Percentiles rank a stretch among this genome's conserved stretches.
phyloP scores from a whole-genome alignment of 2,113 vertebrate species.

The Pedionomus torquatus region DNA sequence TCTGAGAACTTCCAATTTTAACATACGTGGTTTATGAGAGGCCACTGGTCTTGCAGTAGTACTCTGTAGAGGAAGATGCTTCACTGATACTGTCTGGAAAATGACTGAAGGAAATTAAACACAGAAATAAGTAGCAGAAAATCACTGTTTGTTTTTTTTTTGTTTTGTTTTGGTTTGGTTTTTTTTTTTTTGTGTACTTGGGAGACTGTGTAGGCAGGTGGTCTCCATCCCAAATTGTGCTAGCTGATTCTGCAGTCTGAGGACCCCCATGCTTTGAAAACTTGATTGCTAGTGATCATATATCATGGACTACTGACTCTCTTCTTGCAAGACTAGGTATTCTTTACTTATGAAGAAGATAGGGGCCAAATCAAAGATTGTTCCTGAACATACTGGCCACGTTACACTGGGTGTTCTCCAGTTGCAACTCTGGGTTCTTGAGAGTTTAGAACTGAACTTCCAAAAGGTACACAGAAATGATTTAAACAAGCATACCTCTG shows the following conservation, averaged over 20 bases:
- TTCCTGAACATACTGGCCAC: not conserved
- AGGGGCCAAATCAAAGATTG: not conserved
- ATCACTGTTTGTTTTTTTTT: not conserved
- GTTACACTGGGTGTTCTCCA: not conserved
- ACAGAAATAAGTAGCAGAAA: not conserved
- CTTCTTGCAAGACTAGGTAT: not conserved
- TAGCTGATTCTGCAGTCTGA: not conserved
- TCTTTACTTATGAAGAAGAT: not conserved
- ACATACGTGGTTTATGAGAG: not conserved
- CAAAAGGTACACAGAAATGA: not conserved
- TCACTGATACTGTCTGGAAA: not conserved
- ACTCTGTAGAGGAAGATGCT: not conserved
- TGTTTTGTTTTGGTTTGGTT: not conserved
- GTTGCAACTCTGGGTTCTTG: not conserved
- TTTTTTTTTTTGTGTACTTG: not conserved
- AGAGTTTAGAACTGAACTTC: not conserved
- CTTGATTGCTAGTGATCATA: not conserved
- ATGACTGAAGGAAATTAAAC: not conserved
- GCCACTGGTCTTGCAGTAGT: not conserved
- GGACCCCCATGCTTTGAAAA: not conserved
- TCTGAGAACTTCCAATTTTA: not conserved
- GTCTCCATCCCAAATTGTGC: not conserved
- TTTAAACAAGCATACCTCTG: not conserved
- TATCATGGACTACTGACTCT: not conserved
- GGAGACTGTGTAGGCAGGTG: not conserved